These are phyloP conservation scores for Maniola hyperantus DNA, from an alignment of 2,888 invertebrate genomes.

Conservation along the genomic window DNA sequence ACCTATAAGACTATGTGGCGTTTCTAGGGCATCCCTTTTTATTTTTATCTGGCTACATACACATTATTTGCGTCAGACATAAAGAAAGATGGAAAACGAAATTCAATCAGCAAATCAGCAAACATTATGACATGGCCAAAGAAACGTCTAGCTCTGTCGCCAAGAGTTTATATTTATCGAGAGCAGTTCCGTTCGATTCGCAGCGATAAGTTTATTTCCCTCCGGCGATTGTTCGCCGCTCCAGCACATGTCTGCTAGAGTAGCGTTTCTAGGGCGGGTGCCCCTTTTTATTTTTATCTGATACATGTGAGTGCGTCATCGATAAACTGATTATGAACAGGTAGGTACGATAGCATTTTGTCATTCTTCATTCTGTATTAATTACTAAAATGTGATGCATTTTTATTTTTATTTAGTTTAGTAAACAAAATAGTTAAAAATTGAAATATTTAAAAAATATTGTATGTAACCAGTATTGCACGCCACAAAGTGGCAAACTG, in stretches of 20 bases:
- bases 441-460: too few relatives aligned
- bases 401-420: too few relatives aligned
- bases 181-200: slow-evolving; percentile 20
- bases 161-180: slow-evolving; percentile 21
- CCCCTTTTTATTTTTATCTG: slow-evolving; percentile 22
- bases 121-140: slow-evolving; percentile 1
- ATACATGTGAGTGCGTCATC: slow-evolving; percentile 1
- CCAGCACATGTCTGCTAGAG: slow-evolving; percentile 26
- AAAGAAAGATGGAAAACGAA: background rate
- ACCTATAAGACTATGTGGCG: slow-evolving; percentile 15
- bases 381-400: background rate
- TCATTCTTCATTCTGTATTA: too few relatives aligned
- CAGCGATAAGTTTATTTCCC: slow-evolving; percentile 32
- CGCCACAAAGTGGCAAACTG: too few relatives aligned
- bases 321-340: slow-evolving; percentile 14
- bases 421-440: too few relatives aligned
- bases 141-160: slow-evolving; percentile 1
- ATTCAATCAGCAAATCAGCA: background rate
- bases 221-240: slow-evolving; percentile 27
- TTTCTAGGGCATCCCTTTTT: slow-evolving; percentile 27
- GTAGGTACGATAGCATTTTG: background rate
- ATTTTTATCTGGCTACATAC: slow-evolving; percentile 17
- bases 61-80: background rate
- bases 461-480: too few relatives aligned
- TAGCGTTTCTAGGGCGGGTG: slow-evolving; percentile 28